These are phyloP conservation scores for Entomobrya multifasciata DNA, from an alignment of 2,888 invertebrate species.

Conservation along the genomic window DNA sequence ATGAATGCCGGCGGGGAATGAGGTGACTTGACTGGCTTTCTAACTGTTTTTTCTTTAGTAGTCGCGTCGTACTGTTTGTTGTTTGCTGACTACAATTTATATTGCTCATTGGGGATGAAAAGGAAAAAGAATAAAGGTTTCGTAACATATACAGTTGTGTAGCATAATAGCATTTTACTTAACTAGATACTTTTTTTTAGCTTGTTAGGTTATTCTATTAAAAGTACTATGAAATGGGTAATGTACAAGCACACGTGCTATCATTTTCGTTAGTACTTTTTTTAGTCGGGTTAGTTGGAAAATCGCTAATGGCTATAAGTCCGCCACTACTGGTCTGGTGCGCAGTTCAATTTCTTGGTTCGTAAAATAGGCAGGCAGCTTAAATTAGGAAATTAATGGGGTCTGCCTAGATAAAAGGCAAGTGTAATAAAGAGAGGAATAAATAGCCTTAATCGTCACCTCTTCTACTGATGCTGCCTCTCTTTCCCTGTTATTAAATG, in stretches of 20 bases:
- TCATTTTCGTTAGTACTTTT: constrained; percentile 39
- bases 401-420: constrained; percentile 67
- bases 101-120: constrained; percentile 53
- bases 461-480: constrained; percentile 18
- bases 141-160: constrained; percentile 21
- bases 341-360: constrained; percentile 62
- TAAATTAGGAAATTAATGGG: constrained; percentile 74
- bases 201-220: constrained; percentile 48
- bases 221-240: constrained; percentile 43
- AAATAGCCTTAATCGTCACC: constrained; percentile 73
- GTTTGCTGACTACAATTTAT: constrained; percentile 52
- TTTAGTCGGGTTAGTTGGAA: constrained; percentile 30
- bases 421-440: constrained; percentile 67
- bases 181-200: not conserved
- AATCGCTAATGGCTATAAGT: constrained; percentile 29
- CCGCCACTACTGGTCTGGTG: not conserved
- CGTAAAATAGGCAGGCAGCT: constrained; percentile 38
- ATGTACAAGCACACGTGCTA: constrained; percentile 17
- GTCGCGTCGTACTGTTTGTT: not conserved
- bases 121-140: constrained; percentile 17
- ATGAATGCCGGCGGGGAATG: constrained; percentile 69
- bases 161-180: constrained; percentile 34
- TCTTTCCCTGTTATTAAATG: constrained; percentile 55
- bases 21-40: constrained; percentile 62
- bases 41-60: constrained; percentile 13